Percentiles rank a stretch among this genome's conserved stretches.
Conservation (phyloP, 2,113 vertebrate genomes). For the Melierax canorus region DNA sequence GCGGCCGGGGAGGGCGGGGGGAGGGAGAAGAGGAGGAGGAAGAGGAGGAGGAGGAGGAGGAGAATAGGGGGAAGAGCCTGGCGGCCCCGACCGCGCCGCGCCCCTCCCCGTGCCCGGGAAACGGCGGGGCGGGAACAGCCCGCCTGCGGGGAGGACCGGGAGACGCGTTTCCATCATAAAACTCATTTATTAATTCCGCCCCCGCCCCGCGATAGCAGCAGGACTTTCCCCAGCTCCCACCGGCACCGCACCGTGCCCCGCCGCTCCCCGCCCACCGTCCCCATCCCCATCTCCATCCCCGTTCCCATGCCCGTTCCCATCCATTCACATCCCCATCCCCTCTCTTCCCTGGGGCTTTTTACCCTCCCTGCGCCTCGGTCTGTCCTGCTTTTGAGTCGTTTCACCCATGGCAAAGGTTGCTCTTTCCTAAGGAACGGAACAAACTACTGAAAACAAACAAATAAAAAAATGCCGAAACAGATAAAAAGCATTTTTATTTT, state of each 20-base stretch:
- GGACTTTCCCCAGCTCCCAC: neutral
- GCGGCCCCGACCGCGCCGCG: neutral
- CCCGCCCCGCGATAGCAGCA: neutral
- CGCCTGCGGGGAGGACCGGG: neutral
- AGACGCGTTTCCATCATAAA: neutral
- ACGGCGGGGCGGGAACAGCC: neutral
- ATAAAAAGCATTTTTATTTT: slow-evolving; percentile 50
- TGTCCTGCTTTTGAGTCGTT: neutral
- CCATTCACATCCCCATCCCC: neutral
- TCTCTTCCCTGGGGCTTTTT: neutral
- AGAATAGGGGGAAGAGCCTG: neutral
- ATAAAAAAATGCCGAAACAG: slow-evolving; percentile 45
- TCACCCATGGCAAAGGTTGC: neutral
- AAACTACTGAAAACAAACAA: slow-evolving; percentile 39
- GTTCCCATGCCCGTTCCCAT: neutral
- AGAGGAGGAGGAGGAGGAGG: neutral
- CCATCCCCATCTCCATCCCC: neutral
- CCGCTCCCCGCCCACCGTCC: neutral
- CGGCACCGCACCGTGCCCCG: neutral
- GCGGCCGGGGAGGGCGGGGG: too few relatives aligned
- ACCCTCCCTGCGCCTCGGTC: neutral
- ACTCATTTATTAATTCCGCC: neutral
- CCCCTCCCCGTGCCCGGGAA: neutral
- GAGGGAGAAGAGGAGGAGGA: neutral
- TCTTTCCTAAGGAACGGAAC: slow-evolving; percentile 28